A percentile compares a stretch with the other conserved stretches of the same genome.
phyloP scores from a whole-genome alignment of 2,888 invertebrate species.

The Tetranychus piercei region DNA sequence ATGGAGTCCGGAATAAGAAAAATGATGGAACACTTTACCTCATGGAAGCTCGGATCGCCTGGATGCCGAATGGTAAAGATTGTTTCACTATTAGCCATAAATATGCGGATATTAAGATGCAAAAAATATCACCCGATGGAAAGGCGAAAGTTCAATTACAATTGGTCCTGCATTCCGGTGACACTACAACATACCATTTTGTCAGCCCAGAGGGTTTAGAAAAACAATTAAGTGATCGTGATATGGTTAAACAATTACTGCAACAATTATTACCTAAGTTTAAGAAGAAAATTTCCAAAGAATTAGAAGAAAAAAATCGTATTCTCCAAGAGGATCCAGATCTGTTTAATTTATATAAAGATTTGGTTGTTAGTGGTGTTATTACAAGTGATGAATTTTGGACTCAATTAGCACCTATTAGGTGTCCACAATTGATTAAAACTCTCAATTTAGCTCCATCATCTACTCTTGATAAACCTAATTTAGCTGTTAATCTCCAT shows the following conservation, averaged over 20 bases:
- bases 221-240: slow-evolving; percentile 69
- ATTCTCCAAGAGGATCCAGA: slow-evolving; percentile 73
- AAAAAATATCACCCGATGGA: slow-evolving; percentile 84
- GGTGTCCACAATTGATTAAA: slow-evolving; percentile 6
- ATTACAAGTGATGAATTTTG: slow-evolving; percentile 95
- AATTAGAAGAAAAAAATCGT: slow-evolving; percentile 67
- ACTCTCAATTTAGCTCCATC: not conserved
- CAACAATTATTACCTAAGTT: slow-evolving; percentile 81
- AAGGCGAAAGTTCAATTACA: slow-evolving; percentile 96
- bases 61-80: slow-evolving; percentile 79
- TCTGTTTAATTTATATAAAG: slow-evolving; percentile 79
- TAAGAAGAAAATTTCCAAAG: slow-evolving; percentile 71
- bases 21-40: slow-evolving; percentile 85
- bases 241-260: slow-evolving; percentile 74
- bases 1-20: slow-evolving; percentile 82
- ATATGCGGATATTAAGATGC: slow-evolving; percentile 87
- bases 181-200: slow-evolving; percentile 92
- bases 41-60: slow-evolving; percentile 84
- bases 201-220: slow-evolving; percentile 63
- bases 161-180: slow-evolving; percentile 78
- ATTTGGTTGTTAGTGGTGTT: slow-evolving; percentile 86
- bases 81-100: slow-evolving; percentile 79
- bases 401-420: slow-evolving; percentile 57
- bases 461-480: not conserved
- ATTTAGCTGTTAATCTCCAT: not conserved